Evolutionary conservation across 2,113 vertebrate genomes (phyloP), one percentile per base, ranked within the genome.

Genomic region (Trogon surrucura): DNA sequence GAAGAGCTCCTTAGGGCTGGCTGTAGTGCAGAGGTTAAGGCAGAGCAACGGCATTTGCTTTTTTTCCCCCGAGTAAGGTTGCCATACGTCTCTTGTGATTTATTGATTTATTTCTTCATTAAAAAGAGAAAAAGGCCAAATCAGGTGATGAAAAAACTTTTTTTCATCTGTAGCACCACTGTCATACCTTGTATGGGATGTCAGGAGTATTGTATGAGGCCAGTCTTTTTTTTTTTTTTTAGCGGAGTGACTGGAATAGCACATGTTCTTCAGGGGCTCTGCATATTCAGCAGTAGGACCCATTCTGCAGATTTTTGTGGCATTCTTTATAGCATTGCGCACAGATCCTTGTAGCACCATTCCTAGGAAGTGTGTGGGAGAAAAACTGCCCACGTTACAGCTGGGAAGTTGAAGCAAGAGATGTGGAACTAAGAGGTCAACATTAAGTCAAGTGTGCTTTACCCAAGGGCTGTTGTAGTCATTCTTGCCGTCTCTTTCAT

Each of bases 331-430:
- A 65, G 71, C 44, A 29, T 18, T 92, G 38, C 22, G 62, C 85
- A 74, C 53, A 29, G 44, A 74, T 50, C 88, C 29, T 16, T 66
- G 67, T 16, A 66, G 88, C 54, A 69, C 84, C 58, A 17, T 78
- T 74, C 82, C 69, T 83, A 86, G 93, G 92, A 95, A 83, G 58
- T 36, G 56, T 57, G 90, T 88, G 85, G 90, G 89, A 95, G 75
- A 86, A 51, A 41, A 91, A 26, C 82, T 88, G 23, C 72, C 91
- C 85, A 51, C 4, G 2, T 41, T 91, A 62, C 82, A 87, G 73
- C 89, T 85, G 80, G 89, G 70, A 77, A 87, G 66, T 12, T 36
- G 78, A 80, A 82, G 84, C 38, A 54, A 60, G 82, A 89, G 71
- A 30, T 32, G 51, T 80, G 58, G 77, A 73, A 34, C 67, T 93